Conservation (phyloP, 2,113 vertebrate genomes). For the Peucedramus taeniatus region DNA sequence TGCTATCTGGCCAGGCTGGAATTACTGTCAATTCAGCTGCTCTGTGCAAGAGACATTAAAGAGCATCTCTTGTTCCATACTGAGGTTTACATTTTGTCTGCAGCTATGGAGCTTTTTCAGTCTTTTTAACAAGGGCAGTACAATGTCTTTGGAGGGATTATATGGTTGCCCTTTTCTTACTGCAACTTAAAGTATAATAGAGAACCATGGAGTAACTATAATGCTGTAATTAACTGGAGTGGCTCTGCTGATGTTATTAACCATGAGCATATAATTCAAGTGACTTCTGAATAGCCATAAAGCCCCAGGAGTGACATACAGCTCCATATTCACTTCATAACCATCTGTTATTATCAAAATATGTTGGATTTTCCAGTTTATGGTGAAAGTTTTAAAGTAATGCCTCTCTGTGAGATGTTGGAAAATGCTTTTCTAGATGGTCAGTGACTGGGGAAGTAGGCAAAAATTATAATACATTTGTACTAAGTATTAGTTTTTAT, state of each 20-base stretch:
- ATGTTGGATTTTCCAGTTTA: background rate
- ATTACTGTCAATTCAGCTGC: constrained; percentile 28
- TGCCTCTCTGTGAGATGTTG: background rate
- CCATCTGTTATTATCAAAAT: constrained; percentile 34
- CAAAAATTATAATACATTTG: background rate
- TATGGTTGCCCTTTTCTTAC: background rate
- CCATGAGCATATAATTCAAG: background rate
- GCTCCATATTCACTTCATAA: background rate
- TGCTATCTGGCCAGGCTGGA: background rate
- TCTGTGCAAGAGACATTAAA: background rate
- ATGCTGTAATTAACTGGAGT: constrained; percentile 45
- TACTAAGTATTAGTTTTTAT: background rate
- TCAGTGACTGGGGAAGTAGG: background rate
- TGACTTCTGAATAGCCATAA: constrained; percentile 2
- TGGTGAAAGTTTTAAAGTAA: background rate
- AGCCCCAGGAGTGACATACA: constrained; percentile 21
- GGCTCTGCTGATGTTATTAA: constrained; percentile 36
- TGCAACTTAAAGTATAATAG: background rate
- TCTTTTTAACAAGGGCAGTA: background rate
- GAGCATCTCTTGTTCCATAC: background rate
- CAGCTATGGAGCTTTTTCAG: background rate
- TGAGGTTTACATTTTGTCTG: background rate
- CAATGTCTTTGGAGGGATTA: constrained; percentile 13
- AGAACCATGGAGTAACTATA: constrained; percentile 10
- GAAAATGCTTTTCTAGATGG: background rate